phyloP scores from a whole-genome alignment of 2,113 vertebrate genomes.

The Shinisaurus crocodilurus region DNA sequence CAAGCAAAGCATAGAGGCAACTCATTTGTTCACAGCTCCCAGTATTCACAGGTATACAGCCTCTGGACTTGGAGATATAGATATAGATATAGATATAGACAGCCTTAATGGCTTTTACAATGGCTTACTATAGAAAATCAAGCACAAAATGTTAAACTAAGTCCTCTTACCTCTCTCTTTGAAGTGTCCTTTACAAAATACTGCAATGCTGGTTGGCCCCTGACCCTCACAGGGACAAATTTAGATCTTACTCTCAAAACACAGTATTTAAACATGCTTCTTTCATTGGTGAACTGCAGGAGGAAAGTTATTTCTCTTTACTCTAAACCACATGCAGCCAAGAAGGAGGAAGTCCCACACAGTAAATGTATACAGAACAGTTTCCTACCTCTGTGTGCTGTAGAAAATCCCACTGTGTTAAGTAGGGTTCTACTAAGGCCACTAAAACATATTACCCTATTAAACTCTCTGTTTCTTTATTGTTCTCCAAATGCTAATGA shows the following conservation, averaged over 20 bases:
- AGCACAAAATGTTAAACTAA: constrained; percentile 32
- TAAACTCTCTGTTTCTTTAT: constrained; percentile 67
- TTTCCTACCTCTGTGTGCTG: constrained; percentile 70
- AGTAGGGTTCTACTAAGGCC: constrained; percentile 72
- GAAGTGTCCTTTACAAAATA: constrained; percentile 53
- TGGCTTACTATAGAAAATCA: constrained; percentile 39
- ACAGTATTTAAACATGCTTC: constrained; percentile 58
- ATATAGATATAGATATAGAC: constrained; percentile 35
- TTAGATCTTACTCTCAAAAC: constrained; percentile 56
- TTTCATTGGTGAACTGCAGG: constrained; percentile 62
- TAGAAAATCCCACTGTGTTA: constrained; percentile 76
- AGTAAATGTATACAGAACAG: constrained; percentile 70
- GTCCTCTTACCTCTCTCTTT: constrained; percentile 38
- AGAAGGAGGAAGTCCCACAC: constrained; percentile 67
- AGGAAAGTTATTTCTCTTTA: constrained; percentile 64
- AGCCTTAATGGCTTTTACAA: constrained; percentile 13
- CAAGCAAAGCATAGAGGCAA: not conserved
- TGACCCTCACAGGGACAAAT: constrained; percentile 62
- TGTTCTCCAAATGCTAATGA: constrained; percentile 77
- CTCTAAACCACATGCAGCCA: constrained; percentile 60
- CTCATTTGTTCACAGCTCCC: no score
- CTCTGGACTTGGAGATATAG: not conserved
- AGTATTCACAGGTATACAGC: not conserved
- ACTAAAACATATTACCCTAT: constrained; percentile 74
- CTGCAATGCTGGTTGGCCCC: constrained; percentile 19